A percentile compares a stretch with the other conserved stretches of the same genome.
Evolutionary conservation across 2,888 invertebrate genomes (phyloP).

Genomic region (Lasioglossum leucozonium): DNA sequence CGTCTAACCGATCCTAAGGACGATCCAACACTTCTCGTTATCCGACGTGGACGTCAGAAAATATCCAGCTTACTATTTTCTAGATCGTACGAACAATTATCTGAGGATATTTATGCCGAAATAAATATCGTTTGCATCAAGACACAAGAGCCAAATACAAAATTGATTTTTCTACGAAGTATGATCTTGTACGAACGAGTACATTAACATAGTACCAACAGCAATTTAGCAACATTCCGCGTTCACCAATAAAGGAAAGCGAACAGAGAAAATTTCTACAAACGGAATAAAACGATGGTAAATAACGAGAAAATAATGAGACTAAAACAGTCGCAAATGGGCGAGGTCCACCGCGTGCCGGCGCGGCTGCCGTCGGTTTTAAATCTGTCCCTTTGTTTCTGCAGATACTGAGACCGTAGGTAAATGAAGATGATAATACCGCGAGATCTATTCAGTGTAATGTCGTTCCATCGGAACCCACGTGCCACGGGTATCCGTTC

Average conservation of each 20-base stretch:
- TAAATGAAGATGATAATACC: not conserved
- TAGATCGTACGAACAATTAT: not conserved
- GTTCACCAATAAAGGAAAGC: not conserved
- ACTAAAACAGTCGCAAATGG: not conserved
- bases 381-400: not conserved
- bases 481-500: conserved; percentile 3
- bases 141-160: too few species aligned
- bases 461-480: not conserved
- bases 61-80: not conserved
- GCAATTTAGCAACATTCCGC: not conserved
- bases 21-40: not conserved
- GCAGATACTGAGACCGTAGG: not conserved
- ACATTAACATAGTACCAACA: not conserved
- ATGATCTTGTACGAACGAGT: too few species aligned
- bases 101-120: not conserved
- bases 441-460: not conserved
- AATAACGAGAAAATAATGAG: not conserved
- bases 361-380: not conserved
- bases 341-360: not conserved
- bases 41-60: not conserved
- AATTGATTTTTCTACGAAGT: too few species aligned
- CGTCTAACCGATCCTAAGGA: not conserved
- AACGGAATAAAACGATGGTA: not conserved
- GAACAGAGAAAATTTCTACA: too few species aligned
- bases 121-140: not conserved